Evolutionary conservation across 2,888 invertebrate genomes (phyloP).

Genomic region (Doris montereyensis): DNA sequence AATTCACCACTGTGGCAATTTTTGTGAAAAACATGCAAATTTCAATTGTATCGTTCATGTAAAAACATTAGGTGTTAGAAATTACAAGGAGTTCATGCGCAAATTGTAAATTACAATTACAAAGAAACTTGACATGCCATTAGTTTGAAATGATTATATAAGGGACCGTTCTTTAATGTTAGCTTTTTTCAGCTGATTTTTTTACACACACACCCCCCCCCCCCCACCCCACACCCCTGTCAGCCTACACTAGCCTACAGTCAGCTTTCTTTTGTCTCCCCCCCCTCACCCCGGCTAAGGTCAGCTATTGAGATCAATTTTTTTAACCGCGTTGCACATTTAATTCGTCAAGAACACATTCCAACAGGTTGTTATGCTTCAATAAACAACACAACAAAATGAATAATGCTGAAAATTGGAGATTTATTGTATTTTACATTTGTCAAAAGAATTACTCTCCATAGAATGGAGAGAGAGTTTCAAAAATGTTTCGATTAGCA

Average conservation of each 20-base stretch:
- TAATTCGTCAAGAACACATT: background rate
- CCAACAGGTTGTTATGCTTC: background rate
- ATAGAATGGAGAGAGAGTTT: constrained; percentile 13
- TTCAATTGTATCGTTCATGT: too few species aligned
- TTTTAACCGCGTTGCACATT: background rate
- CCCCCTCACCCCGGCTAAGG: background rate
- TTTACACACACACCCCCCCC: too few species aligned
- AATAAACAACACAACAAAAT: background rate
- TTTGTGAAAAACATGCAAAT: too few species aligned
- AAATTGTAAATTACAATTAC: too few species aligned
- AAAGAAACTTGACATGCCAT: too few species aligned
- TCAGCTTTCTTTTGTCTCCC: background rate
- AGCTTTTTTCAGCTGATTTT: background rate
- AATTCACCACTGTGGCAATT: too few species aligned
- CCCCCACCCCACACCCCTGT: too few species aligned
- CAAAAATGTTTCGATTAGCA: background rate
- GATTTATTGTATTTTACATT: background rate
- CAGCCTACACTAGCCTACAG: background rate
- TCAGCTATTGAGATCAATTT: background rate
- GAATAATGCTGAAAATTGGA: background rate
- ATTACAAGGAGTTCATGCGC: too few species aligned
- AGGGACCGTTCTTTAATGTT: background rate
- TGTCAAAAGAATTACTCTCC: constrained; percentile 7
- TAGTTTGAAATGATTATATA: too few species aligned
- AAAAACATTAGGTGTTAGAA: too few species aligned